Conservation (phyloP, 2,888 invertebrate genomes). For the Seira musarum region DNA sequence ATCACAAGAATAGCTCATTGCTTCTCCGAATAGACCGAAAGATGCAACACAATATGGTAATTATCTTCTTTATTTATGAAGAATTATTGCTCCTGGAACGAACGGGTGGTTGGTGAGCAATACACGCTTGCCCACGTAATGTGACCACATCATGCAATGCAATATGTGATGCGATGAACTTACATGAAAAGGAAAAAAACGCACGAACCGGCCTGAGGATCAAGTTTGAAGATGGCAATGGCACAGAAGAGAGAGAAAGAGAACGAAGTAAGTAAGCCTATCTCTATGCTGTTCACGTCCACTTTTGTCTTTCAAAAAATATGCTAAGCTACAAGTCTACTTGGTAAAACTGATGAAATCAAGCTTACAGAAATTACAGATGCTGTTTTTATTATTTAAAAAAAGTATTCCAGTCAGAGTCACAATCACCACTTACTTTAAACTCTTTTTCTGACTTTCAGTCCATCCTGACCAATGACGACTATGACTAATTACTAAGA, state of each 20-base stretch:
- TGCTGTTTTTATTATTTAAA: slow-evolving; percentile 40
- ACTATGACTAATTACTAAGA: slow-evolving; percentile 45
- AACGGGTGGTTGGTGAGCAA: background rate
- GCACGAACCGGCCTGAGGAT: background rate
- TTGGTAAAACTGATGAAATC: background rate
- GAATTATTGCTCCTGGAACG: background rate
- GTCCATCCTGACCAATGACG: background rate
- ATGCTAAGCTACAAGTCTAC: background rate
- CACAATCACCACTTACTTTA: slow-evolving; percentile 11
- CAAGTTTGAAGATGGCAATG: background rate
- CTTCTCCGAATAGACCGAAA: background rate
- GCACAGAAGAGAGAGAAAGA: no score
- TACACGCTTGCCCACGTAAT: background rate
- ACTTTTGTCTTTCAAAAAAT: no score
- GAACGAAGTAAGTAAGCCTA: no score
- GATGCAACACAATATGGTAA: background rate
- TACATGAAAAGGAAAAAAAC: background rate
- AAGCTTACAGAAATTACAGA: slow-evolving; percentile 2
- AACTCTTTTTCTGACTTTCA: slow-evolving; percentile 2
- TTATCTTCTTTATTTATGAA: background rate
- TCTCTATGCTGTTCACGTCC: background rate
- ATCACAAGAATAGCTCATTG: background rate
- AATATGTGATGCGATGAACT: background rate
- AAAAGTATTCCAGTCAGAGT: background rate
- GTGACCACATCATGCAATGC: background rate